Percentiles rank a stretch among this genome's conserved stretches.
These are phyloP conservation scores for Rallus limicola DNA, from an alignment of 2,113 vertebrate genomes.

Conservation along the genomic window DNA sequence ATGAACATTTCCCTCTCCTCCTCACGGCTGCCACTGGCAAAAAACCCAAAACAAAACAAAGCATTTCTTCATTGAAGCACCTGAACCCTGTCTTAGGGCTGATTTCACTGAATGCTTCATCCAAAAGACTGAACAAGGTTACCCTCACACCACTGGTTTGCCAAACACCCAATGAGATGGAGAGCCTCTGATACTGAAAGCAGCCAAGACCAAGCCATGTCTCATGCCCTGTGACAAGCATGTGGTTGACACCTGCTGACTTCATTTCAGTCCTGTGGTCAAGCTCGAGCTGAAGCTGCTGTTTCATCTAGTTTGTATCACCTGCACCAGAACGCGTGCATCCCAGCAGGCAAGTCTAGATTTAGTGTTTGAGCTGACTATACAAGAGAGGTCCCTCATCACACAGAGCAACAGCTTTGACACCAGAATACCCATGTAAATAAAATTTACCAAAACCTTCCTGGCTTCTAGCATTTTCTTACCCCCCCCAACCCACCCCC, in stretches of 20 bases:
- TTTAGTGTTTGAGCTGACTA: not conserved
- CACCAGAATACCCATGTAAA: not conserved
- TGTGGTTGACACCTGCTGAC: not conserved
- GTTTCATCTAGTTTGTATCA: not conserved
- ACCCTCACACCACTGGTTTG: not conserved
- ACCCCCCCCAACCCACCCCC: too few relatives aligned
- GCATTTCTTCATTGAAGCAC: not conserved
- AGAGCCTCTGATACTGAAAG: not conserved
- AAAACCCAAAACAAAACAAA: too few relatives aligned
- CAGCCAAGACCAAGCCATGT: not conserved
- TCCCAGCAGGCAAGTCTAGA: not conserved
- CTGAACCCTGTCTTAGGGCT: not conserved
- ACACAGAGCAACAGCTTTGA: not conserved
- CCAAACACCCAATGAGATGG: accelerated
- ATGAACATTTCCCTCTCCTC: not conserved
- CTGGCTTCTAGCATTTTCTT: not conserved
- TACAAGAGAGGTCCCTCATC: not conserved
- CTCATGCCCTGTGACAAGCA: not conserved
- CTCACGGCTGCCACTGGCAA: not conserved
- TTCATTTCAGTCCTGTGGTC: not conserved
- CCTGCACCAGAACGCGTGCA: not conserved
- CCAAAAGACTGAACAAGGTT: not conserved
- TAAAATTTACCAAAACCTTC: not conserved
- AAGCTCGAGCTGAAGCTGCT: not conserved
- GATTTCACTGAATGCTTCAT: not conserved